These are phyloP conservation scores for Palaemon carinicauda DNA, from an alignment of 1,140 invertebrate species.

Conservation along the genomic window DNA sequence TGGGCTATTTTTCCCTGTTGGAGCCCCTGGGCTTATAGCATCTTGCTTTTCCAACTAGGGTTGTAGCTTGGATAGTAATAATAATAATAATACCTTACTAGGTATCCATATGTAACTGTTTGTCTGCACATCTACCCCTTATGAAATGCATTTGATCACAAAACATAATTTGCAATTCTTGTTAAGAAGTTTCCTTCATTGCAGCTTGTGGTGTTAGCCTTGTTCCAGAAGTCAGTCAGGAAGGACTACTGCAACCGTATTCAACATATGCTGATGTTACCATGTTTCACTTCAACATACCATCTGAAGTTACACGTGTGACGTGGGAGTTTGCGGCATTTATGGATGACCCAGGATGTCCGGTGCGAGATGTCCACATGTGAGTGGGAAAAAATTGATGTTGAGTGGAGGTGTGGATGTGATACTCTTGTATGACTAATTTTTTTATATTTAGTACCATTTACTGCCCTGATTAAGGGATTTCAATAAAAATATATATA, in stretches of 20 bases:
- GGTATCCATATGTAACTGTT: too few species aligned
- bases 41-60: too few species aligned
- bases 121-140: too few species aligned
- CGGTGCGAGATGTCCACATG: constrained; percentile 67
- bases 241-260: constrained; percentile 67
- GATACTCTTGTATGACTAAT: background rate
- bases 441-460: too few species aligned
- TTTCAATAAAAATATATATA: too few species aligned
- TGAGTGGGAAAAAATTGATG: constrained; percentile 61
- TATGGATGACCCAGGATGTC: constrained; percentile 67
- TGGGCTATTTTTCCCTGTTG: too few species aligned
- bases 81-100: too few species aligned
- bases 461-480: too few species aligned
- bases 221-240: constrained; percentile 68
- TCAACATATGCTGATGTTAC: constrained; percentile 68
- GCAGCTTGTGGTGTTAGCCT: constrained; percentile 36
- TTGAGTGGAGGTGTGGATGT: background rate
- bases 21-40: too few species aligned
- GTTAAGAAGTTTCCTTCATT: background rate
- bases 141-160: background rate
- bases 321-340: constrained; percentile 71
- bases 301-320: constrained; percentile 67
- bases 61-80: too few species aligned
- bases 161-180: background rate
- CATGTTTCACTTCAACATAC: constrained; percentile 69